A percentile compares a stretch with the other conserved stretches of the same genome.
phyloP scores from a whole-genome alignment of 2,888 invertebrate species.

The Bombylius major region DNA sequence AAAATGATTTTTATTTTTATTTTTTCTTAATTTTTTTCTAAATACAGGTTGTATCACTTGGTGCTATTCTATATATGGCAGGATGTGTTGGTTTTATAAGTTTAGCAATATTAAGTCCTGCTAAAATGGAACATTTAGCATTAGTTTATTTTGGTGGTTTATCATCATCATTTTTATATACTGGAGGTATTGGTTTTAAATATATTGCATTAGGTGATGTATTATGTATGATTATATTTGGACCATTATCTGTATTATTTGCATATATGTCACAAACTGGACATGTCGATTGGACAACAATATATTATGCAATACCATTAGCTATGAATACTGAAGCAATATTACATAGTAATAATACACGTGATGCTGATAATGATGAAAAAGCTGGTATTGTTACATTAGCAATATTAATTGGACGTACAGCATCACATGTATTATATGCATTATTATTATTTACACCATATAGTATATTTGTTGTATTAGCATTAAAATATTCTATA shows the following conservation, averaged over 20 bases:
- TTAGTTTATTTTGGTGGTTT: constrained; percentile 90
- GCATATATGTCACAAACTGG: constrained; percentile 90
- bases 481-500: constrained; percentile 67
- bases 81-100: constrained; percentile 76
- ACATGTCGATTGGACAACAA: constrained; percentile 75
- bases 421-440: constrained; percentile 82
- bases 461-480: constrained; percentile 78
- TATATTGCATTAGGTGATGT: constrained; percentile 92
- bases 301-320: constrained; percentile 86
- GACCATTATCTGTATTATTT: constrained; percentile 86
- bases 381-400: constrained; percentile 87
- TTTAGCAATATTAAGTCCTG: constrained; percentile 67
- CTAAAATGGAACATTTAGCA: constrained; percentile 88
- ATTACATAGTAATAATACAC: constrained; percentile 86
- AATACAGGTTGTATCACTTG: constrained; percentile 70
- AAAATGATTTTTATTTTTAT: background rate
- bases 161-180: constrained; percentile 91
- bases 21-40: background rate
- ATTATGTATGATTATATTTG: constrained; percentile 81
- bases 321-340: constrained; percentile 93
- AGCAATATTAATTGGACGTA: constrained; percentile 85
- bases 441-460: constrained; percentile 82
- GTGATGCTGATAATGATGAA: constrained; percentile 78
- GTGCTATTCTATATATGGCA: constrained; percentile 73
- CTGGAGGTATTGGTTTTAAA: constrained; percentile 90